Base-by-base conservation (phyloP, 2,113 vertebrate genomes). In the Phoxinus phoxinus region DNA sequence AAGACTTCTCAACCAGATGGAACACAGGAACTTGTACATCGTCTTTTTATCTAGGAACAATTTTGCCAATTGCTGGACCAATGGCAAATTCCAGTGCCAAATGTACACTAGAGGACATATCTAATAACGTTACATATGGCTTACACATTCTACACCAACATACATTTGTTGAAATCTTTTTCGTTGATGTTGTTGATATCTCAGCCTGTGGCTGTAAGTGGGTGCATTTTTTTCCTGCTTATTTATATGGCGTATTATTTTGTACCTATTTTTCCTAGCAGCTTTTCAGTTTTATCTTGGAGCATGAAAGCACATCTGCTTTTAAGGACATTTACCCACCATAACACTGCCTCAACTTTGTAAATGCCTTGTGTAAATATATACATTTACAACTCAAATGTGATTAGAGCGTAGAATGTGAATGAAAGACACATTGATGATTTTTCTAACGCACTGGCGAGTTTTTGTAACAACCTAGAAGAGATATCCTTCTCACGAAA, bases 41-140 rank as follows among this genome's bases (percentile, higher is more conserved):
- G 25, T 83, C 72, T 90, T 88, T 89, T 95, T 96, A 97, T 92
- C 93, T 95, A 95, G 93, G 93, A 95, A 95, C 76, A 94, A 92
- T 96, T 81, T 98, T 99, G 98, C 98, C 98, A 97, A 97, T 98
- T 99, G 98, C 98, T 99, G 98, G 98, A 99, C 96, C 97, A 99
- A 99, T 97, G 98, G 98, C 97, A 97, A 98, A 97, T 93, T 86
- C 93, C 95, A 96, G 97, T 99, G 97, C 98, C 98, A 99, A 98
- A 98, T 97, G 97, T 98, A 97, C 93, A 93, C 95, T 96, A 96
- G 91, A 90, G 90, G 94, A 92, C 95, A 96, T 96, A 96, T 96
- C 91, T 84, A 83, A 86, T 94, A 95, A 94, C 92, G 94, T 93
- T 93, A 84, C 93, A 85, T 89, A 89, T 53, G 82, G 84, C 86